Evolutionary conservation across 2,888 invertebrate genomes (phyloP).

Genomic region (Agrenia bidenticulata): DNA sequence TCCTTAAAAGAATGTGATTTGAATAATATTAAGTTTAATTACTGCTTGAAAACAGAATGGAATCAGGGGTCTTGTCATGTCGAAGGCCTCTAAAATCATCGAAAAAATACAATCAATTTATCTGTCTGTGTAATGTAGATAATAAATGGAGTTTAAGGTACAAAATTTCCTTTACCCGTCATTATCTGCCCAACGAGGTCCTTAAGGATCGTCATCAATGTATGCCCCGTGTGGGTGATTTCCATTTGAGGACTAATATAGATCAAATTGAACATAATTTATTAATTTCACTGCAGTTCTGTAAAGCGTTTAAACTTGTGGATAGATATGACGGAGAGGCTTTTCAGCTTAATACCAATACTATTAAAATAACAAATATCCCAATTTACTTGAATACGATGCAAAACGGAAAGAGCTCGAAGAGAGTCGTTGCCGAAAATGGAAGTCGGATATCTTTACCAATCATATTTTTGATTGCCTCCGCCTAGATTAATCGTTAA

Average conservation of each 20-base stretch:
- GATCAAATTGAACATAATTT: neutral
- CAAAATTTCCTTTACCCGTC: neutral
- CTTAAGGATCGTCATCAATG: conserved; percentile 82
- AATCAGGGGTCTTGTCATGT: conserved; percentile 85
- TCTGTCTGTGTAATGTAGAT: too few relatives aligned
- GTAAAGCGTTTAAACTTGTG: too few relatives aligned
- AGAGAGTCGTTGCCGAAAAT: conserved; percentile 82
- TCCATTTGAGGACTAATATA: conserved; percentile 74
- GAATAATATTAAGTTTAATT: conserved; percentile 57
- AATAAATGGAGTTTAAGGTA: neutral
- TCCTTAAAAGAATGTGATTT: conserved; percentile 1
- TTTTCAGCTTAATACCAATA: neutral
- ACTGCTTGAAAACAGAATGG: conserved; percentile 94
- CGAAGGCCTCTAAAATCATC: conserved; percentile 88
- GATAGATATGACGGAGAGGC: neutral
- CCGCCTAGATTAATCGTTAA: neutral
- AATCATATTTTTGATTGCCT: conserved; percentile 58
- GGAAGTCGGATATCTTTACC: conserved; percentile 85
- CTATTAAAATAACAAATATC: neutral
- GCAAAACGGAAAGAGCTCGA: conserved; percentile 97
- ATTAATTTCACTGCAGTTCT: neutral
- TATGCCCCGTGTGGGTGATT: conserved; percentile 85
- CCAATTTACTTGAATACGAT: conserved; percentile 84
- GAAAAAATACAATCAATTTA: neutral
- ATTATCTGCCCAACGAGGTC: conserved; percentile 73